phyloP scores from a whole-genome alignment of 2,888 invertebrate genomes.

The Calephelis perditalis region DNA sequence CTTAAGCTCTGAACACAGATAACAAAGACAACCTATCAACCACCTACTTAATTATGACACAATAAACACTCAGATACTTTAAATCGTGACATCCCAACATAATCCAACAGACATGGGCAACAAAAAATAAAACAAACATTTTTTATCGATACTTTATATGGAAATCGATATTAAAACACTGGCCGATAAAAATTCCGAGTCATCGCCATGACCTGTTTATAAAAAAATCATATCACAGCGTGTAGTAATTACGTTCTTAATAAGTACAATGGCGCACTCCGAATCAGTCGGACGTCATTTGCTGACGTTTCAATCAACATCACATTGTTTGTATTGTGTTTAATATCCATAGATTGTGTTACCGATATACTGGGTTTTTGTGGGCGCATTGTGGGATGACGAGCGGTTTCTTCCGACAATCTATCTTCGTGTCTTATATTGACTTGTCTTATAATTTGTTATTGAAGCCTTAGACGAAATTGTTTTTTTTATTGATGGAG shows the following conservation, averaged over 20 bases:
- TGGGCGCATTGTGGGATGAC: slow-evolving; percentile 36
- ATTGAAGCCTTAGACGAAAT: slow-evolving; percentile 38
- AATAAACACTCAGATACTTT: slow-evolving; percentile 13
- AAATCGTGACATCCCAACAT: slow-evolving; percentile 19
- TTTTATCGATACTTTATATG: slow-evolving; percentile 40
- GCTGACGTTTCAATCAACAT: slow-evolving; percentile 76
- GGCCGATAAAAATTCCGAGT: slow-evolving; percentile 54
- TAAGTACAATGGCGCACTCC: slow-evolving; percentile 64
- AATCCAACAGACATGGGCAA: slow-evolving; percentile 27
- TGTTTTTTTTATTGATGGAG: slow-evolving; percentile 22
- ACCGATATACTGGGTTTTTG: slow-evolving; percentile 63
- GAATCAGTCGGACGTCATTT: slow-evolving; percentile 70
- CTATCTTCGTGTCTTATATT: slow-evolving; percentile 37
- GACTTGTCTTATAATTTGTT: slow-evolving; percentile 60
- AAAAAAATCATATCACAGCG: slow-evolving; percentile 68
- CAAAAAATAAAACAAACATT: slow-evolving; percentile 30
- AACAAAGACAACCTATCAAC: slow-evolving; percentile 12
- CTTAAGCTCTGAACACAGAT: slow-evolving; percentile 9
- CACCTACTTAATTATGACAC: slow-evolving; percentile 12
- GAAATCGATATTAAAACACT: slow-evolving; percentile 58
- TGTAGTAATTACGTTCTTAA: slow-evolving; percentile 73
- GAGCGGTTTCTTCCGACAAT: slow-evolving; percentile 40
- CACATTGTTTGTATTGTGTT: slow-evolving; percentile 75
- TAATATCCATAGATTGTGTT: slow-evolving; percentile 75
- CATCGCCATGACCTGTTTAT: slow-evolving; percentile 60